phyloP scores from a whole-genome alignment of 2,797 vertebrate genomes.

The Xyrichtys novacula region DNA sequence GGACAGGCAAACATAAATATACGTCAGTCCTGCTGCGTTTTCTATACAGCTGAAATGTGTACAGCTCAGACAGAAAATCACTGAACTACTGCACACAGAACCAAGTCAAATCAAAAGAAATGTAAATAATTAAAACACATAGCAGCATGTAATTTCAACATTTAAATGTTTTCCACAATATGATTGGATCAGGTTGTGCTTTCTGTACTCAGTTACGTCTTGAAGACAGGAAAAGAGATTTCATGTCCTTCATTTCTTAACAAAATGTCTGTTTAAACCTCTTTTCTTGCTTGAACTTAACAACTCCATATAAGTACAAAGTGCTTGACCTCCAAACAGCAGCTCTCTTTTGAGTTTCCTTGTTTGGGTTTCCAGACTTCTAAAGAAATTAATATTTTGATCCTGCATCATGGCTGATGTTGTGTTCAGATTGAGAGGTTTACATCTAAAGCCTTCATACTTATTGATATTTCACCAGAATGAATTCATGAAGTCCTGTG shows the following conservation, averaged over 20 bases:
- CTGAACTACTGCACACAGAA: too few species aligned
- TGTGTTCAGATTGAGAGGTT: constrained; percentile 5
- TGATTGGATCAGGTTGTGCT: too few species aligned
- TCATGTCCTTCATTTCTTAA: constrained; percentile 29
- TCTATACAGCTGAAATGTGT: constrained; percentile 16
- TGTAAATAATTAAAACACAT: not conserved
- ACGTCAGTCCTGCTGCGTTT: constrained; percentile 29
- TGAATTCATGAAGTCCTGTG: constrained; percentile 12
- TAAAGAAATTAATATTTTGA: constrained; percentile 15
- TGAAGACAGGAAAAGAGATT: constrained; percentile 20
- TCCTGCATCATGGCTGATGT: constrained; percentile 19
- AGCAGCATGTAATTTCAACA: not conserved
- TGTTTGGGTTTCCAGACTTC: constrained; percentile 28
- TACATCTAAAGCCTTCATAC: constrained; percentile 1
- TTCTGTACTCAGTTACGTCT: constrained; percentile 2
- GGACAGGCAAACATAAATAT: constrained; percentile 38
- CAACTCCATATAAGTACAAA: constrained; percentile 39
- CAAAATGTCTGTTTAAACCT: constrained; percentile 18
- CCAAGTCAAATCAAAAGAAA: too few species aligned
- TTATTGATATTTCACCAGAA: not conserved
- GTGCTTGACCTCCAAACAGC: constrained; percentile 4
- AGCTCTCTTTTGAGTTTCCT: constrained; percentile 20
- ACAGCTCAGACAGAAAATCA: not conserved
- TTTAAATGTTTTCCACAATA: too few species aligned
- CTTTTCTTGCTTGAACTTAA: constrained; percentile 32